Base-by-base conservation (phyloP, 1,140 invertebrate genomes). In the Macrobrachium nipponense region DNA sequence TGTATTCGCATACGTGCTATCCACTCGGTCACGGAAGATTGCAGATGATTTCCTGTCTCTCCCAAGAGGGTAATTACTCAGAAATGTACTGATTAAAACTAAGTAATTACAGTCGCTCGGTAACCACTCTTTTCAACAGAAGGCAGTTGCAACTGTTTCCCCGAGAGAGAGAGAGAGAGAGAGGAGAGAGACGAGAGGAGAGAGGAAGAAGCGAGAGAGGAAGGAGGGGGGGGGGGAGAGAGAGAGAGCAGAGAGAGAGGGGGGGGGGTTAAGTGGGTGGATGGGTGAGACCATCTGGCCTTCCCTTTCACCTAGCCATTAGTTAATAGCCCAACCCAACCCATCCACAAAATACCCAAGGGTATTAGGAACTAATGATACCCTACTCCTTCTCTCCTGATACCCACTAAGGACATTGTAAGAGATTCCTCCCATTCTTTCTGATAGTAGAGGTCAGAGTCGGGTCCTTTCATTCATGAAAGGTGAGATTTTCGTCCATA, bases 101-200 rank as follows among this genome's bases (percentile, higher is more conserved):
- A 51, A 51, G 5, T 10, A 36, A 18, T 17, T 73, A 20, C 17
- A 23, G 20, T 36, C 18, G 7, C 70, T 36, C 70, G 12, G 4
- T 20, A 36, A 18, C 17, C 43, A 20, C 27, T 43, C 17, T 15
- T 73, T 17, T 20, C 7, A 15, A 73, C 27, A 11, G 7, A 36
- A 36, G 23, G 27, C 44, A 36, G 5, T 73, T 36, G 12, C 17
- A 73, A 6, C 5, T 23, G 44, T 36, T 43, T 43, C 27, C 27
- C 15, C n/a, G 5, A 6, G 72, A 60, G 76, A 79, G 76, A 62
- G n/a, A 27, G 76, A 61, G 76, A n/a, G 11, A n/a, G 18, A n/a
- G 64, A n/a, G 64, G 64, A 58, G 75, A 51, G 18, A 27, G 66
- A 68, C 12, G 18, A 18, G 7, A n/a, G 18, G 18, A n/a, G 18